Base-by-base conservation (phyloP, 2,797 vertebrate genomes). In the Salmo trutta region DNA sequence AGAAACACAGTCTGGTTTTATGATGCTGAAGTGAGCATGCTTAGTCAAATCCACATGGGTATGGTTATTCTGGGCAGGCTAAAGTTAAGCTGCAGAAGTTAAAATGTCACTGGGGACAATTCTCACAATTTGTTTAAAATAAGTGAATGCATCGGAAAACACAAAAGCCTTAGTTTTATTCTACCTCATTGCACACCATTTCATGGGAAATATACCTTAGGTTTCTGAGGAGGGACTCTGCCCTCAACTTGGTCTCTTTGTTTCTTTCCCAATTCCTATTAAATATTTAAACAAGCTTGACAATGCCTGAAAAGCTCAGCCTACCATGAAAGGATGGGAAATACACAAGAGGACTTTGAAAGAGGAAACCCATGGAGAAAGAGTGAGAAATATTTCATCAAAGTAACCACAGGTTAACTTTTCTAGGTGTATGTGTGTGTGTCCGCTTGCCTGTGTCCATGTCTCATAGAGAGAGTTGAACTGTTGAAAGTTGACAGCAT, bases 271-370 rank as follows among this genome's bases (percentile, higher is more conserved):
- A 52, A 69, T 47, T 47, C 85, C 87, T 88, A 90, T 93, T 89
- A 92, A 94, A 93, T 90, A 92, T 94, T 93, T 93, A 93, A 93
- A 92, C 87, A 84, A 85, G 83, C 79, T 86, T 86, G 88, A 91
- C 89, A 93, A 91, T 91, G 88, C 82, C 88, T 89, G 87, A 86
- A 88, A 93, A 92, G 89, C 86, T 84, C 87, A 91, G 86, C 84
- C 88, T 89, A 91, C 82, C 88, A 88, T 93, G 90, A 93, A 92
- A 91, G 85, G 76, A 85, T 73, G 72, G 79, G 75, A 88, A 86
- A 89, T 79, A 81, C 83, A 87, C 85, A 79, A 74, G 85, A 90
- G 86, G 79, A 85, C 85, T 81, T 77, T 85, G 73, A 86, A 84
- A 88, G 77, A 70, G 52, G 75, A 86, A 88, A 81, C 69, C 74